phyloP scores from a whole-genome alignment of 2,888 invertebrate genomes.

The Ptychoptera contaminata region DNA sequence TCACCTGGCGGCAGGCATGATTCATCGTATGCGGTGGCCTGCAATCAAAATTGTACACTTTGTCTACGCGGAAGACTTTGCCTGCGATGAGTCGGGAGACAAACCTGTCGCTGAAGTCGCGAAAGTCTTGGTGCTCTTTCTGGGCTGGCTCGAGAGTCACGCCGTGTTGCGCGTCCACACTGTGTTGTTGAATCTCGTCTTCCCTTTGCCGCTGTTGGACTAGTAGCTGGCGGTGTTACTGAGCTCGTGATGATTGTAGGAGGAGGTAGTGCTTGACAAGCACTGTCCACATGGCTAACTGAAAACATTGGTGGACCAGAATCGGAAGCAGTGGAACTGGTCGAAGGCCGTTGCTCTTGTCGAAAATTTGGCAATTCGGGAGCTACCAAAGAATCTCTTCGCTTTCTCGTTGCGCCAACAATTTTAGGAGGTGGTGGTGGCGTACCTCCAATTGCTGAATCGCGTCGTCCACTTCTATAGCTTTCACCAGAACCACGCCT shows the following conservation, averaged over 20 bases:
- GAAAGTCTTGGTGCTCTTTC: conserved; percentile 45
- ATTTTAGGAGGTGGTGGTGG: conserved; percentile 41
- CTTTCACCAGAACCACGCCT: conserved; percentile 51
- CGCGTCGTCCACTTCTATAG: conserved; percentile 50
- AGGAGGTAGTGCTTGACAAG: conserved; percentile 45
- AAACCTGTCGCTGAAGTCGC: conserved; percentile 55
- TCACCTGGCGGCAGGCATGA: conserved; percentile 54
- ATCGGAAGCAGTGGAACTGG: conserved; percentile 57
- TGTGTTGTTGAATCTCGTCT: conserved; percentile 75
- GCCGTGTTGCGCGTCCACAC: conserved; percentile 47
- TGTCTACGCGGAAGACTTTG: background rate
- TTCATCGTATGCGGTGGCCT: conserved; percentile 76
- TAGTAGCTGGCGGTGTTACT: conserved; percentile 68
- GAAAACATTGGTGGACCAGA: conserved; percentile 37
- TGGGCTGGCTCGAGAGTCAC: conserved; percentile 54
- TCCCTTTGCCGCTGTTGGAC: conserved; percentile 49
- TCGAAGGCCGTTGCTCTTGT: conserved; percentile 51
- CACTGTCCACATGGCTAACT: conserved; percentile 39
- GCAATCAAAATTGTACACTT: background rate
- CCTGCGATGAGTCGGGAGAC: background rate
- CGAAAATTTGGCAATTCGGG: conserved; percentile 34
- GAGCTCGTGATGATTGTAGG: conserved; percentile 73
- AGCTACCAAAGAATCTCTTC: conserved; percentile 37
- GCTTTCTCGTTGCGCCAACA: conserved; percentile 45
- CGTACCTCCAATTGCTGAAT: conserved; percentile 40